phyloP scores from a whole-genome alignment of 2,888 invertebrate genomes.

The Apocheima hispidaria region DNA sequence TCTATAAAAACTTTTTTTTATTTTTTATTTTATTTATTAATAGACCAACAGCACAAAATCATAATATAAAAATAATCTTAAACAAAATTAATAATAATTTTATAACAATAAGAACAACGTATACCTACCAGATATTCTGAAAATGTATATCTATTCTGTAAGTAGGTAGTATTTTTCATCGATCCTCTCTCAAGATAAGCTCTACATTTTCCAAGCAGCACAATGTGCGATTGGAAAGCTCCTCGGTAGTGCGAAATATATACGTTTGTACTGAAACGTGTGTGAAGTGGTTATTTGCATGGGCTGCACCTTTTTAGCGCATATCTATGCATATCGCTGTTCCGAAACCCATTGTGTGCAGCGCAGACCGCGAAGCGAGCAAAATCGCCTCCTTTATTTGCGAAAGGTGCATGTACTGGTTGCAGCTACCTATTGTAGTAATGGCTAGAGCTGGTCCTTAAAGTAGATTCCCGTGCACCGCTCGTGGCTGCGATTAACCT shows the following conservation, averaged over 20 bases:
- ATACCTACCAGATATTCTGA: too few species aligned
- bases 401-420: slow-evolving; percentile 69
- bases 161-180: slow-evolving; percentile 33
- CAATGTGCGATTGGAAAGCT: slow-evolving; percentile 68
- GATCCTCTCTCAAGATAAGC: slow-evolving; percentile 20
- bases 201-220: slow-evolving; percentile 50
- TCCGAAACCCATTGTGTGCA: slow-evolving; percentile 77
- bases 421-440: slow-evolving; percentile 35
- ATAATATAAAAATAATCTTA: too few species aligned
- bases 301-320: slow-evolving; percentile 68
- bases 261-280: slow-evolving; percentile 47
- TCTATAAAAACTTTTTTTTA: too few species aligned
- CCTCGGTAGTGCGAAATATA: slow-evolving; percentile 53
- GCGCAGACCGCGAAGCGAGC: slow-evolving; percentile 77
- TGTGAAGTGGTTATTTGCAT: slow-evolving; percentile 68
- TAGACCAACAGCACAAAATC: too few species aligned
- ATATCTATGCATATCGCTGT: slow-evolving; percentile 80
- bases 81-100: too few species aligned
- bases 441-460: neutral
- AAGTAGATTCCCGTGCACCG: too few species aligned
- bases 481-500: too few species aligned
- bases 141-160: neutral
- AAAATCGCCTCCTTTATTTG: slow-evolving; percentile 78
- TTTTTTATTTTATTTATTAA: too few species aligned
- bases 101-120: too few species aligned